A percentile compares a stretch with the other conserved stretches of the same genome.
phyloP scores from a whole-genome alignment of 2,113 vertebrate species.

The Atrichornis clamosus region DNA sequence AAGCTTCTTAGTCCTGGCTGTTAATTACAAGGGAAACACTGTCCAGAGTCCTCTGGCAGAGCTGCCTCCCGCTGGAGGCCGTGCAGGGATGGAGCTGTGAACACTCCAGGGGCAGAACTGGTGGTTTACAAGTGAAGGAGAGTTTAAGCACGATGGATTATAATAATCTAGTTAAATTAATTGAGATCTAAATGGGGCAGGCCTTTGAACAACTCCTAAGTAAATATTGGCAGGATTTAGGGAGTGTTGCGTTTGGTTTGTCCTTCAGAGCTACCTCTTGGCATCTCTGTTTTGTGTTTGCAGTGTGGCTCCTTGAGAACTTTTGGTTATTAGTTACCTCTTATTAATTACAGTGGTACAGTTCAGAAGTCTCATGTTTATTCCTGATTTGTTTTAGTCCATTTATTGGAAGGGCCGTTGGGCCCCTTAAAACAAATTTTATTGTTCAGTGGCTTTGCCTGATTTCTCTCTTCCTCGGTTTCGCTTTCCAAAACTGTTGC shows the following conservation, averaged over 20 bases:
- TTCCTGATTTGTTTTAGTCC: not conserved
- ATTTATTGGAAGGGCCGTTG: not conserved
- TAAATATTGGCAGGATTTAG: not conserved
- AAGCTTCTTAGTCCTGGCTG: not conserved
- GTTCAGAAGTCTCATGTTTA: not conserved
- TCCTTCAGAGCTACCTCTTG: not conserved
- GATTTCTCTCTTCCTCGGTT: not conserved
- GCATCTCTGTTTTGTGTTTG: not conserved
- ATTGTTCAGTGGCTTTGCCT: not conserved
- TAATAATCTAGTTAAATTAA: not conserved
- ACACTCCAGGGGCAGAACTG: not conserved
- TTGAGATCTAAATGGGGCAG: not conserved
- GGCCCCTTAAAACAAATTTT: not conserved
- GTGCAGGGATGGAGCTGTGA: not conserved
- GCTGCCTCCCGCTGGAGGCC: not conserved
- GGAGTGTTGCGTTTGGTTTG: not conserved
- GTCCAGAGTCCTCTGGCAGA: not conserved
- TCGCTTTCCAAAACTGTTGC: not conserved
- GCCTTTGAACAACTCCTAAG: not conserved
- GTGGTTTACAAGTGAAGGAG: not conserved
- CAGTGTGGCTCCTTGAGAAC: not conserved
- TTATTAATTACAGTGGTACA: not conserved
- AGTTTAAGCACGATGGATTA: not conserved
- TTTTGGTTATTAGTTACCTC: not conserved
- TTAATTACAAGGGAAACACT: accelerated